These are phyloP conservation scores for Anas georgica DNA, from an alignment of 2,797 vertebrate genomes.

Conservation along the genomic window DNA sequence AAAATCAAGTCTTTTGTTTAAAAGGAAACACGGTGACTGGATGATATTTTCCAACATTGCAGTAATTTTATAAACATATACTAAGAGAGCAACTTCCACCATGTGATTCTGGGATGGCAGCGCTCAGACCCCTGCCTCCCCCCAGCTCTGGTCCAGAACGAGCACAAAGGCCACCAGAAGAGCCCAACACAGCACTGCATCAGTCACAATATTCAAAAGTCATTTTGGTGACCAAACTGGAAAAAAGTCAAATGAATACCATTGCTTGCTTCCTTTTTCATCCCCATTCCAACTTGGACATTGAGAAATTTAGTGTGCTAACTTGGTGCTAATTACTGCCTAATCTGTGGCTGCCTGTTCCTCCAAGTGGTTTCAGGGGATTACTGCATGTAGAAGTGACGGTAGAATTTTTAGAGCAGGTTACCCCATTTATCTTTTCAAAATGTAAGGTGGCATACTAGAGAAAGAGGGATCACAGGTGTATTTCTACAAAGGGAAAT, in stretches of 20 bases:
- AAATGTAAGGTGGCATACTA: neutral
- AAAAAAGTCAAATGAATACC: neutral
- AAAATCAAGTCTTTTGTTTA: conserved; percentile 65
- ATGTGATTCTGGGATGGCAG: neutral
- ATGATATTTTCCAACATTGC: conserved; percentile 40
- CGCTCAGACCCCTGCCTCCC: neutral
- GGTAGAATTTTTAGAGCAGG: neutral
- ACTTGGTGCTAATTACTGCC: neutral
- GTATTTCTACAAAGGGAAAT: neutral
- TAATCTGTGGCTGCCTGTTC: neutral
- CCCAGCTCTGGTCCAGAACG: neutral
- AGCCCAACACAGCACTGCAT: neutral
- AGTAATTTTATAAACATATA: conserved; percentile 10
- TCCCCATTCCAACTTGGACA: neutral
- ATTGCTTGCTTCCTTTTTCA: neutral
- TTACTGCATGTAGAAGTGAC: neutral
- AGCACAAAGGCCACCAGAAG: neutral
- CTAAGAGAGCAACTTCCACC: neutral
- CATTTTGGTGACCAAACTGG: neutral
- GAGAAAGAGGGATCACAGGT: neutral
- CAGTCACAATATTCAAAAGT: neutral
- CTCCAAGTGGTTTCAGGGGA: neutral
- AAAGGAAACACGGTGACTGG: neutral
- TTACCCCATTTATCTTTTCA: neutral
- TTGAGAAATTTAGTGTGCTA: neutral